A percentile compares a stretch with the other conserved stretches of the same genome.
phyloP scores from a whole-genome alignment of 2,888 invertebrate species.

The Ochropleura leucogaster region DNA sequence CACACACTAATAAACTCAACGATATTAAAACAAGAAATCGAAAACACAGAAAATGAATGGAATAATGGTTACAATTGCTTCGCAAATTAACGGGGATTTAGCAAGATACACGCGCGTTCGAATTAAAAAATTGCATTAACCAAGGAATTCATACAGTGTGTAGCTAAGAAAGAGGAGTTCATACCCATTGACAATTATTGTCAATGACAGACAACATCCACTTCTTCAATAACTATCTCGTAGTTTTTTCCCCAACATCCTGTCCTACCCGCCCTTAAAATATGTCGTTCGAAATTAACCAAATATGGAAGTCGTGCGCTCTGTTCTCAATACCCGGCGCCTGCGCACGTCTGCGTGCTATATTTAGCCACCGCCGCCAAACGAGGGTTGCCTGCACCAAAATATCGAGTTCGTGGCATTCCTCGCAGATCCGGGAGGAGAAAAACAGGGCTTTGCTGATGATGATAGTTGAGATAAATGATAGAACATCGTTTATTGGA shows the following conservation, averaged over 20 bases:
- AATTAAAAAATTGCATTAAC: constrained; percentile 17
- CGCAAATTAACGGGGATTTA: constrained; percentile 11
- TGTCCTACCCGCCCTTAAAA: constrained; percentile 42
- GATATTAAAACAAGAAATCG: not conserved
- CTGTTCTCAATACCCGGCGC: constrained; percentile 58
- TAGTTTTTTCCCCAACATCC: constrained; percentile 21
- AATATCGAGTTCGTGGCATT: constrained; percentile 59
- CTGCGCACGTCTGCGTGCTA: constrained; percentile 58
- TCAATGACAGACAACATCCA: not conserved
- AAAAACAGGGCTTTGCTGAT: constrained; percentile 13
- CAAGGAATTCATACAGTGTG: constrained; percentile 19
- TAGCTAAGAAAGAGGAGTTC: constrained; percentile 24
- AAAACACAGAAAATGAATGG: constrained; percentile 1
- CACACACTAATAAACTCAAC: constrained; percentile 10
- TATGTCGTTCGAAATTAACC: constrained; percentile 58
- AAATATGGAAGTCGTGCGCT: constrained; percentile 62
- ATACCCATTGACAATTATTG: not conserved
- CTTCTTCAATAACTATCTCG: not conserved
- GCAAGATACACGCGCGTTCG: constrained; percentile 10
- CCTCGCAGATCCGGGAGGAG: constrained; percentile 35
- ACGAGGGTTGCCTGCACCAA: constrained; percentile 62
- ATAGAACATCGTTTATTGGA: not conserved
- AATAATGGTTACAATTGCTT: constrained; percentile 20
- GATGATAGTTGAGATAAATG: not conserved
- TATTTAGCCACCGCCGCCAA: constrained; percentile 55